Base-by-base conservation (phyloP, 1,140 invertebrate species). In the Idris sp. region DNA sequence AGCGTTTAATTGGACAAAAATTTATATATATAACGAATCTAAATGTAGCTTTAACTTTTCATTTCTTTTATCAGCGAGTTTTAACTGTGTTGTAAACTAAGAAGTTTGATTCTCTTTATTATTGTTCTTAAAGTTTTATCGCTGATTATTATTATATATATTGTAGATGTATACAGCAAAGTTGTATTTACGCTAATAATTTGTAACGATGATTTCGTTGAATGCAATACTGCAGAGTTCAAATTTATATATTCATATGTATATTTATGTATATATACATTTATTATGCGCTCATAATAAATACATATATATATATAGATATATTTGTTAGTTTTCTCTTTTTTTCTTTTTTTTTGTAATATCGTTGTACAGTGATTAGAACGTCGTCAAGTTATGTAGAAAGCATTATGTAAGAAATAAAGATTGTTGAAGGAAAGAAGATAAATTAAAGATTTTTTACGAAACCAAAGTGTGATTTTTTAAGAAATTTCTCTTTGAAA, bases 321-420 rank as follows among this genome's bases (percentile, higher is more conserved):
- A 51, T 26, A 25, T 15, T 51, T 51, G 19, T 51, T 53, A n/a
- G n/a, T 38, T 31, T 48, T 48, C 25, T 35, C 25, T 41, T 14
- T 67, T 26, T 65, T 18, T 58, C 19, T 41, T 26, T 43, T 33
- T 69, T 61, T 61, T 69, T 69, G 38, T 69, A 61, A 61, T 59
- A 35, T 15, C 48, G 33, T 53, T 69, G 65, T 69, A 69, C 65
- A 69, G 65, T 61, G 14, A 69, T 18, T 18, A 48, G 35, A 48
- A 58, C 26, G 14, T 10, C 28, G 11, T 13, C 28, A 10, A 44
- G 25, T 51, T 61, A 49, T 69, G 46, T 69, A 71, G 48, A 46
- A 61, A 69, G 61, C 33, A 49, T 68, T 71, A 71, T 71, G 62
- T 46, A 71, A 56, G 48, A 71, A 71, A 71, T 71, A 71, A 71